phyloP scores from a whole-genome alignment of 2,888 invertebrate species.

The Neoitamus cyanurus region DNA sequence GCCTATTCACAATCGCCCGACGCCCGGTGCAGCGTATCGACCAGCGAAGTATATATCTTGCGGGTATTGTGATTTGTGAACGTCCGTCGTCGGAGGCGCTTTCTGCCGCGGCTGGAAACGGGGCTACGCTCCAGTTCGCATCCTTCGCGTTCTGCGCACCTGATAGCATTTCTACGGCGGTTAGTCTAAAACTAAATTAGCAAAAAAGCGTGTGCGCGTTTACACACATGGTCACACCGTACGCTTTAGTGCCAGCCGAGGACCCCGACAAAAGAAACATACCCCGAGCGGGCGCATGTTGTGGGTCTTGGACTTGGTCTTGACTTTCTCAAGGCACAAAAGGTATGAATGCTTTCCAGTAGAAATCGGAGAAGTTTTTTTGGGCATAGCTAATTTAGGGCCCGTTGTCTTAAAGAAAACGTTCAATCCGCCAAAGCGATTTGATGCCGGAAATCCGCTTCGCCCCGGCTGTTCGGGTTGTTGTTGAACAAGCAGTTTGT shows the following conservation, averaged over 20 bases:
- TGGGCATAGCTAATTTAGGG: not conserved
- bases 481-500: not conserved
- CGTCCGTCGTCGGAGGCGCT: not conserved
- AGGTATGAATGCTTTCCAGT: not conserved
- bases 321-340: not conserved
- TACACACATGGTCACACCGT: not conserved
- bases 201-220: conserved; percentile 19
- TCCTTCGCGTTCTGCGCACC: not conserved
- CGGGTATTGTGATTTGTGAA: not conserved
- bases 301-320: not conserved
- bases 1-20: not conserved
- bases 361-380: not conserved
- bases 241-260: not conserved
- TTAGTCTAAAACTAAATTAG: conserved; percentile 38
- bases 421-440: not conserved
- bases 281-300: not conserved
- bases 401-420: not conserved
- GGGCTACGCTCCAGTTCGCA: not conserved
- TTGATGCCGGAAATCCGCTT: not conserved
- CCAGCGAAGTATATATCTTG: not conserved
- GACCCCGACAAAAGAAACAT: not conserved
- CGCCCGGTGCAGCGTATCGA: not conserved
- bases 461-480: not conserved
- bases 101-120: not conserved
- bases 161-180: conserved; percentile 44